These are phyloP conservation scores for Notolabrus celidotus DNA, from an alignment of 2,797 vertebrate genomes.

Conservation along the genomic window DNA sequence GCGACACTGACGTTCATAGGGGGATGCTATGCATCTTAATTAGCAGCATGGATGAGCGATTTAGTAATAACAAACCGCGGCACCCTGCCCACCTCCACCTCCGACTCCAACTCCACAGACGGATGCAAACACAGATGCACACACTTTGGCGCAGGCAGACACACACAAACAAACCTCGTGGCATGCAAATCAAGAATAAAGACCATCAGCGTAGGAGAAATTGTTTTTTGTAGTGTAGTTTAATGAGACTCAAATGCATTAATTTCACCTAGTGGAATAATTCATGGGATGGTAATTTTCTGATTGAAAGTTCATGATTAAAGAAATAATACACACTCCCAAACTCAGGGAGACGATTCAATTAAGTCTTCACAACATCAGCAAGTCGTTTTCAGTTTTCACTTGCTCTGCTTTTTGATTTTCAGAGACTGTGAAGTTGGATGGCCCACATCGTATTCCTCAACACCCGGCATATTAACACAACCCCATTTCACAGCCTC, in stretches of 20 bases:
- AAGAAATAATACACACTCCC: conserved; percentile 32
- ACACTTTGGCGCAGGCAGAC: conserved; percentile 5
- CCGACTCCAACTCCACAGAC: conserved; percentile 18
- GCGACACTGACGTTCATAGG: conserved; percentile 79
- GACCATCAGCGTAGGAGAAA: conserved; percentile 5
- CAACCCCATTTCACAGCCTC: conserved; percentile 73
- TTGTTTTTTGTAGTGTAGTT: conserved; percentile 27
- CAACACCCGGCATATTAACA: conserved; percentile 75
- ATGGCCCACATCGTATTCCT: conserved; percentile 62
- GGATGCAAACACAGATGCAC: conserved; percentile 4
- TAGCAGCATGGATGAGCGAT: conserved; percentile 80
- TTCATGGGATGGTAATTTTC: conserved; percentile 55
- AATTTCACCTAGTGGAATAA: conserved; percentile 40
- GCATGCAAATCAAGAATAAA: conserved; percentile 27
- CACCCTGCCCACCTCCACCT: conserved; percentile 76
- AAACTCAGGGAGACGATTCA: conserved; percentile 18
- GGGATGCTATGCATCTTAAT: conserved; percentile 84
- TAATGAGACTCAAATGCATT: conserved; percentile 44
- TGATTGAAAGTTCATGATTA: conserved; percentile 48
- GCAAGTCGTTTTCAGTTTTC: conserved; percentile 50
- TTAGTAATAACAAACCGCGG: conserved; percentile 81
- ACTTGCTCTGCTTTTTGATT: conserved; percentile 67
- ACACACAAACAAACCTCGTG: conserved; percentile 23
- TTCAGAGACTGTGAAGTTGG: conserved; percentile 56
- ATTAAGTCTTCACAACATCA: conserved; percentile 54